These are phyloP conservation scores for Motacilla alba DNA, from an alignment of 2,113 vertebrate genomes.

Conservation along the genomic window DNA sequence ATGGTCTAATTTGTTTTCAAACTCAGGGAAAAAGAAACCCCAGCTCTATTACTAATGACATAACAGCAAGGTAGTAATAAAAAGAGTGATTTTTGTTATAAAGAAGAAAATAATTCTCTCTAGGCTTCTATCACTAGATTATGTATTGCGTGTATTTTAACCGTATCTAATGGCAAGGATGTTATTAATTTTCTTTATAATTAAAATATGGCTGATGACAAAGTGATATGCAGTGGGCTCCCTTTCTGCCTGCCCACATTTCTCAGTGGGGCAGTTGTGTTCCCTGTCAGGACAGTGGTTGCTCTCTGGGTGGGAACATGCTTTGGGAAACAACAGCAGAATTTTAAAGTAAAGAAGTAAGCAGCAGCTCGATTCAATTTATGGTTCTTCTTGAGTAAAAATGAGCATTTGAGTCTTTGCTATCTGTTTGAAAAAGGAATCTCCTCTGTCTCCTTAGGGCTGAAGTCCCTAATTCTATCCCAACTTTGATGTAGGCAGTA, in stretches of 20 bases:
- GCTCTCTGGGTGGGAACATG: not conserved
- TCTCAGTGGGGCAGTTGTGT: not conserved
- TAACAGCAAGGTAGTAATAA: conserved; percentile 42
- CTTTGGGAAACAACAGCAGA: not conserved
- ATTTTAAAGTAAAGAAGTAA: not conserved
- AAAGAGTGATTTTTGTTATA: conserved; percentile 30
- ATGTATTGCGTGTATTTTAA: not conserved
- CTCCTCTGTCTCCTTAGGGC: not conserved
- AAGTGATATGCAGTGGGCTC: not conserved
- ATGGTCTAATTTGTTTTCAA: conserved; percentile 61
- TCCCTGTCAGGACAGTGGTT: not conserved
- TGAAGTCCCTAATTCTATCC: not conserved
- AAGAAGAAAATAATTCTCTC: conserved; percentile 7
- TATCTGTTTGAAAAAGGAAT: not conserved
- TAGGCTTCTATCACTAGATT: not conserved
- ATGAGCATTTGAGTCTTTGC: not conserved
- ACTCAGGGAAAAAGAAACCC: conserved; percentile 36
- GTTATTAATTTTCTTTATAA: not conserved
- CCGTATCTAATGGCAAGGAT: not conserved
- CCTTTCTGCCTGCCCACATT: not conserved
- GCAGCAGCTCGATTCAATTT: not conserved
- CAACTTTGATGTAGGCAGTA: not conserved
- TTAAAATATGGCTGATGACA: conserved; percentile 9
- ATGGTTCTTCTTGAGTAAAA: not conserved
- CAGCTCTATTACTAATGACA: conserved; percentile 35